Base-by-base conservation (phyloP, 2,888 invertebrate species). In the Drosophila borborema region DNA sequence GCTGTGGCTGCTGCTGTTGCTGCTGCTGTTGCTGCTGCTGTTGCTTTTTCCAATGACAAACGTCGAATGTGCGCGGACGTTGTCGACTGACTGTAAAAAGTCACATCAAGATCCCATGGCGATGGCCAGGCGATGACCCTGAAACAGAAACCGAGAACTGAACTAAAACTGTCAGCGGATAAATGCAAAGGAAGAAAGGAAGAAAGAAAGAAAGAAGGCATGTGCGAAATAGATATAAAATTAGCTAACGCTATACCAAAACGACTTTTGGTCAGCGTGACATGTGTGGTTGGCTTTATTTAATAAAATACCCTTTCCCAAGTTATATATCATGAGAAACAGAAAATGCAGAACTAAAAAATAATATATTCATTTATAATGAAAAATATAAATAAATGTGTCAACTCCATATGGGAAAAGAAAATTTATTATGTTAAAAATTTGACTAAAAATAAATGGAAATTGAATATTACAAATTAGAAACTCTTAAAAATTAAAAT, bases 71-170 rank as follows among this genome's bases (percentile, higher is more conserved):
- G 31, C 28, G 10, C 51, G 51, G 28, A 16, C 40, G n/a, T 38
- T 62, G 75, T 62, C 64, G 64, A 72, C 51, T 49, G 72, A 51
- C 51, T 69, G 49, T 54, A 72, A 67, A 72, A 56, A 68, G 66
- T 66, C 69, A 73, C 74, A 86, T 72, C 71, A 63, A 73, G 53
- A 60, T 69, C 45, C 58, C 20, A 66, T 54, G 68, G 31, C 56
- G 34, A 2, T 38, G 41, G 36, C 31, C 69, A 86, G 78, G 64
- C 82, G 58, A 60, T 77, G 78, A 82, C 55, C 70, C 59, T 64
- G 60, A 65, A 18, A 34, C 10, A 31, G 49, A 60, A 41, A 34
- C 23, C 23, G 16, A 36, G 8, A 54, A 28, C 12, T 38, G 28
- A 59, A 53, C 73, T 53, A 60, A 70, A 65, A 53, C 28, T 43